Evolutionary conservation across 2,797 vertebrate genomes (phyloP), one percentile per base, ranked within the genome.

Genomic region (Paedocypris micromegethes): DNA sequence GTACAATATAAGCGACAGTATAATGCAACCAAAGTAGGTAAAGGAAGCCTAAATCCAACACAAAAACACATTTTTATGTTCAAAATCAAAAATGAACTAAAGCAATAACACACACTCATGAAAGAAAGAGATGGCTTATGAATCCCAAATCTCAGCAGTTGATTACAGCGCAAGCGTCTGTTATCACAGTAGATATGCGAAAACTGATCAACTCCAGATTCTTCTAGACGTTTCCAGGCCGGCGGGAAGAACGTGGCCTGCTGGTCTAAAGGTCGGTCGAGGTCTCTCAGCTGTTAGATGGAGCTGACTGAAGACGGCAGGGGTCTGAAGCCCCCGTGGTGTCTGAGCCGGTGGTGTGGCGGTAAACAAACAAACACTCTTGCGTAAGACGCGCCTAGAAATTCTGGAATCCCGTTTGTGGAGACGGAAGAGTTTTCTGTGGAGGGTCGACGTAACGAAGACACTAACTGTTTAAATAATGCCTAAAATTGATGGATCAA

Each of bases 361-460:
- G 52, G 37, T 6, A 4, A 46, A 63, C 6, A 74, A 64, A 74
- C 51, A 74, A 73, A 64, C 64, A 58, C 43, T 68, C 56, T 64
- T 61, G 53, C 72, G 45, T 48, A 53, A 64, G 8, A 58, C 59
- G 40, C 50, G 65, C 8, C 47, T 74, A 48, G 37, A 47, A 65
- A 50, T 74, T 58, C 9, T 23, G 40, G 5, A 43, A 4, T 62
- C 57, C 55, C 5, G 52, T 66, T 64, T 70, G 45, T 69, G 66
- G 50, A 2, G 51, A 9, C 60, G 5, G 6, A 59, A 50, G 43
- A 38, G 51, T 3, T 7, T 55, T 53, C 51, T 54, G 48, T 40
- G 48, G 8, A 46, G 49, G n/a, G 64, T 63, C 54, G 6, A 9
- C 50, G 58, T 8, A 23, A 58, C 9, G 43, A 61, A 23, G 23